These are phyloP conservation scores for Tenthredo amoena DNA, from an alignment of 2,888 invertebrate species.

Conservation along the genomic window DNA sequence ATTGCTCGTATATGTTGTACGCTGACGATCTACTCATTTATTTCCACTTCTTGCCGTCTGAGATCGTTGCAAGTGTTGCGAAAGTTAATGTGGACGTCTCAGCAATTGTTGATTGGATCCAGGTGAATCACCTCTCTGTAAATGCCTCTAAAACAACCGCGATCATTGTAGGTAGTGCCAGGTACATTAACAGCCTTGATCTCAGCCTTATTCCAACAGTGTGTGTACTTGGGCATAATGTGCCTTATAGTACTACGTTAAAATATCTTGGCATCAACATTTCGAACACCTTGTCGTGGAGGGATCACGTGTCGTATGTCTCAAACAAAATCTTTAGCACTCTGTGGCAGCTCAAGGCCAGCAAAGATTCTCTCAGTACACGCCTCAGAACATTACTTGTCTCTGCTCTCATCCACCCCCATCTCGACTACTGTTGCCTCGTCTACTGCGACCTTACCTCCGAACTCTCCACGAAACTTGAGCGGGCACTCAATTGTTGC, in stretches of 20 bases:
- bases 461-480: not conserved
- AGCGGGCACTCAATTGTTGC: not conserved
- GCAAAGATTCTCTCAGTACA: not conserved
- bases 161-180: conserved; percentile 17
- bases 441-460: not conserved
- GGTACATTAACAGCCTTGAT: not conserved
- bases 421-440: not conserved
- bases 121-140: not conserved
- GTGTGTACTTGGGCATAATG: not conserved
- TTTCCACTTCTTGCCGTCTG: not conserved
- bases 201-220: not conserved
- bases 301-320: not conserved
- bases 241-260: not conserved
- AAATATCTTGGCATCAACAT: conserved; percentile 30
- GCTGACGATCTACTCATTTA: conserved; percentile 52
- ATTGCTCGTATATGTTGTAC: conserved; percentile 26
- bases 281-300: conserved; percentile 33
- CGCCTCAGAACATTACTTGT: not conserved
- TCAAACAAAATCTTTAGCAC: conserved; percentile 1
- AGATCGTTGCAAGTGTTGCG: not conserved
- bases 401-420: not conserved
- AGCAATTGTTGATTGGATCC: not conserved
- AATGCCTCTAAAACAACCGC: not conserved
- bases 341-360: not conserved
- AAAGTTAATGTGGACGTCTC: not conserved